These are phyloP conservation scores for Hirtodrosophila trivittata DNA, from an alignment of 2,888 invertebrate genomes.

Conservation along the genomic window DNA sequence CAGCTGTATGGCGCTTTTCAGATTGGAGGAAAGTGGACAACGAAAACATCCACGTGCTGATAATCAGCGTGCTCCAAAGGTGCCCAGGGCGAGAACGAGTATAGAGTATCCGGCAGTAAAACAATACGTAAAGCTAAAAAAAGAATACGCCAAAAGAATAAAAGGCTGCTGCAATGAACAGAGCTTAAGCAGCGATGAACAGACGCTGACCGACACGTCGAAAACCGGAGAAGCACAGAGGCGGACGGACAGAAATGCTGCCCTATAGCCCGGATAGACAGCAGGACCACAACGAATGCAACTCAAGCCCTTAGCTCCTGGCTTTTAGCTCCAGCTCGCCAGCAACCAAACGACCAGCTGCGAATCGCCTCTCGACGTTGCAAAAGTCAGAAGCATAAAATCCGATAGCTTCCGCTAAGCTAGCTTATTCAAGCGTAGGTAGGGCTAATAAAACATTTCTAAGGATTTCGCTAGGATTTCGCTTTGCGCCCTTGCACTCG, in stretches of 20 bases:
- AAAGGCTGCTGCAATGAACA: conserved; percentile 60
- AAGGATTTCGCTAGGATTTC: conserved; percentile 77
- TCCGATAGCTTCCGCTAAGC: conserved; percentile 81
- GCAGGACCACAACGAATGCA: conserved; percentile 46
- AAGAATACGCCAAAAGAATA: conserved; percentile 29
- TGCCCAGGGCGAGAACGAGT: conserved; percentile 17
- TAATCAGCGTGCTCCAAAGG: conserved; percentile 65
- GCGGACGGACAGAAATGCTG: conserved; percentile 5
- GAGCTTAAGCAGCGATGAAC: conserved; percentile 68
- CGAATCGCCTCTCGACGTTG: conserved; percentile 50
- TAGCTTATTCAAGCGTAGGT: conserved; percentile 78
- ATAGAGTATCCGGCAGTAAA: conserved; percentile 38
- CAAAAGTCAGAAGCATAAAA: conserved; percentile 80
- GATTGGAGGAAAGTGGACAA: no score
- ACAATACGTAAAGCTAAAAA: conserved; percentile 58
- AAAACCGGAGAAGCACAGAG: conserved; percentile 24
- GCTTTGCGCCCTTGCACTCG: conserved; percentile 41
- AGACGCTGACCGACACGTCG: conserved; percentile 38
- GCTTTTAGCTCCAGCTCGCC: conserved; percentile 33
- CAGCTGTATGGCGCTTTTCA: conserved; percentile 21
- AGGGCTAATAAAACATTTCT: conserved; percentile 81
- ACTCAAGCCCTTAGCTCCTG: conserved; percentile 47
- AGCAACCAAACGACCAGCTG: conserved; percentile 11
- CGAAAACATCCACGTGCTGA: conserved; percentile 58
- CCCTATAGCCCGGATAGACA: conserved; percentile 3